phyloP scores from a whole-genome alignment of 2,888 invertebrate genomes.

The Pandemis corylana region DNA sequence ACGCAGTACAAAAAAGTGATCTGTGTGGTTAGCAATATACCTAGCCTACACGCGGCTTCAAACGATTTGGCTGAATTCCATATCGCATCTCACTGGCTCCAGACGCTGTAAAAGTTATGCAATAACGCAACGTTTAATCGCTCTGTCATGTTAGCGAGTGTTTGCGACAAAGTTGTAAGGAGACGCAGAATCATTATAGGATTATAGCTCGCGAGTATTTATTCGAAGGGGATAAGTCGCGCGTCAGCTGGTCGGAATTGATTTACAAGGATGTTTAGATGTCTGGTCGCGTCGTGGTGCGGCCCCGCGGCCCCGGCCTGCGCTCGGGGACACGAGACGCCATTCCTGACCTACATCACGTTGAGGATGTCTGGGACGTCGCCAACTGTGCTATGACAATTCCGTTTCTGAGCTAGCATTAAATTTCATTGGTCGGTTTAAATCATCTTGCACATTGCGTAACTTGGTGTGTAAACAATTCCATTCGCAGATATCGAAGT shows the following conservation, averaged over 20 bases:
- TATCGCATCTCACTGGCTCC: conserved; percentile 34
- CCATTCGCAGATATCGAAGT: background rate
- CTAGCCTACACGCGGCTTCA: conserved; percentile 10
- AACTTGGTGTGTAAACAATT: conserved; percentile 3
- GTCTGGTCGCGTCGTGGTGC: conserved; percentile 41
- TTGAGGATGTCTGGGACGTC: conserved; percentile 66
- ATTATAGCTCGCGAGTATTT: conserved; percentile 12
- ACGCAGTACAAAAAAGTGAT: conserved; percentile 28
- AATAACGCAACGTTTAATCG: conserved; percentile 32
- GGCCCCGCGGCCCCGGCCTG: conserved; percentile 51
- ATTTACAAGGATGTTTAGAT: conserved; percentile 27
- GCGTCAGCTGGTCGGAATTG: conserved; percentile 16
- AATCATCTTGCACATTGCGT: conserved; percentile 24
- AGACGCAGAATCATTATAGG: conserved; percentile 9
- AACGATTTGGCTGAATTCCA: conserved; percentile 51
- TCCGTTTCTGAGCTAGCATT: conserved; percentile 20
- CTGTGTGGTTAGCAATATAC: conserved; percentile 26
- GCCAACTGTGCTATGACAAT: conserved; percentile 61
- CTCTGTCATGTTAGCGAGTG: conserved; percentile 30
- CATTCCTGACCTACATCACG: conserved; percentile 79
- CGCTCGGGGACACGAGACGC: conserved; percentile 63
- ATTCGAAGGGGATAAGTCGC: conserved; percentile 1
- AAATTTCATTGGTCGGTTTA: conserved; percentile 26
- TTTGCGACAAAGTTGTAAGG: conserved; percentile 22
- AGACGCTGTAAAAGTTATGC: conserved; percentile 40